Evolutionary conservation across 2,888 invertebrate genomes (phyloP).

Genomic region (Philereme vetulata): DNA sequence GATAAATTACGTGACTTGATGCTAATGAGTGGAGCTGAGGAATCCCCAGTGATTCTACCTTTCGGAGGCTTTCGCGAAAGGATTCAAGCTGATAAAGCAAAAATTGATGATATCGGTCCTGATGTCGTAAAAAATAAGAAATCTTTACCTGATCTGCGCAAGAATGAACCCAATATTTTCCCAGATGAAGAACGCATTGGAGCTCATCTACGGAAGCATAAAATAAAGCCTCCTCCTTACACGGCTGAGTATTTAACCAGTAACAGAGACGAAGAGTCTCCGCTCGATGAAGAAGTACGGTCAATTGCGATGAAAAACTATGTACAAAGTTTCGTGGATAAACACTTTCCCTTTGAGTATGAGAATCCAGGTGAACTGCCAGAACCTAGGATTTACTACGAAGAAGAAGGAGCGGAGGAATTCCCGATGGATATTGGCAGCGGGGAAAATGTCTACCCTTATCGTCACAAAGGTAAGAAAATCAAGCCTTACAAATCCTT

Average conservation of each 20-base stretch:
- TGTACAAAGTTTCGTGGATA: slow-evolving; percentile 73
- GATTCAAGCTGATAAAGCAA: slow-evolving; percentile 62
- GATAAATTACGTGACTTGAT: slow-evolving; percentile 72
- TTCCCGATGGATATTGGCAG: slow-evolving; percentile 70
- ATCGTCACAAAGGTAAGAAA: slow-evolving; percentile 63
- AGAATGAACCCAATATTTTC: slow-evolving; percentile 60
- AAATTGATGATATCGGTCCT: slow-evolving; percentile 44
- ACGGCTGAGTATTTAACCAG: slow-evolving; percentile 74
- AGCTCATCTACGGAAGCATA: slow-evolving; percentile 74
- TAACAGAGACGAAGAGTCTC: slow-evolving; percentile 60
- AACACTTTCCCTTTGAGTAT: slow-evolving; percentile 78
- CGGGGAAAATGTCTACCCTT: slow-evolving; percentile 62
- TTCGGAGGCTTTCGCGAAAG: slow-evolving; percentile 77
- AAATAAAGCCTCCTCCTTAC: slow-evolving; percentile 64
- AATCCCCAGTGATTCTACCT: slow-evolving; percentile 67
- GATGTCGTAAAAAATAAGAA: slow-evolving; percentile 68
- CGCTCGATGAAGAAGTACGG: slow-evolving; percentile 72
- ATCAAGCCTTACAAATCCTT: background rate
- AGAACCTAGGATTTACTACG: slow-evolving; percentile 83
- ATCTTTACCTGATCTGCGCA: slow-evolving; percentile 53
- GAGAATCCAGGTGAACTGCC: slow-evolving; percentile 75
- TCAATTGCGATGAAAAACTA: slow-evolving; percentile 76
- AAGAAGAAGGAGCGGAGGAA: slow-evolving; percentile 78
- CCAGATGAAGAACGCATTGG: slow-evolving; percentile 79
- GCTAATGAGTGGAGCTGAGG: slow-evolving; percentile 61